These are phyloP conservation scores for Bombyx mori DNA, from an alignment of 1,140 invertebrate genomes.

Conservation along the genomic window ASM3026992v2 NC_085112.1:8718501-8719000, in stretches of 20 bases:
- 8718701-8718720: slow-evolving; percentile 30
- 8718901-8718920: slow-evolving; percentile 27
- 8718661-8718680: slow-evolving; percentile 52
- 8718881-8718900: slow-evolving; percentile 21
- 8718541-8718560: background rate
- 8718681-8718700: slow-evolving; percentile 31
- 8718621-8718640: slow-evolving; percentile 44
- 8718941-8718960: background rate
- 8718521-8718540: no score
- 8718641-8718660: slow-evolving; percentile 25
- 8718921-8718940: slow-evolving; percentile 9
- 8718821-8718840: slow-evolving; percentile 16
- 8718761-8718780: slow-evolving; percentile 4
- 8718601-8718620: slow-evolving; percentile 25
- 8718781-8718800: slow-evolving; percentile 9
- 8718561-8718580: background rate
- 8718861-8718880: slow-evolving; percentile 31
- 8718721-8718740: slow-evolving; percentile 26
- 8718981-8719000: no score
- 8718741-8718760: slow-evolving; percentile 12
- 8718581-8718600: background rate
- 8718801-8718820: slow-evolving; percentile 12
- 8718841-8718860: slow-evolving; percentile 25
- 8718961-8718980: no score
- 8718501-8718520: no score